Base-by-base conservation (phyloP, 2,797 vertebrate genomes). In the Odontamblyopus rebecca region DNA sequence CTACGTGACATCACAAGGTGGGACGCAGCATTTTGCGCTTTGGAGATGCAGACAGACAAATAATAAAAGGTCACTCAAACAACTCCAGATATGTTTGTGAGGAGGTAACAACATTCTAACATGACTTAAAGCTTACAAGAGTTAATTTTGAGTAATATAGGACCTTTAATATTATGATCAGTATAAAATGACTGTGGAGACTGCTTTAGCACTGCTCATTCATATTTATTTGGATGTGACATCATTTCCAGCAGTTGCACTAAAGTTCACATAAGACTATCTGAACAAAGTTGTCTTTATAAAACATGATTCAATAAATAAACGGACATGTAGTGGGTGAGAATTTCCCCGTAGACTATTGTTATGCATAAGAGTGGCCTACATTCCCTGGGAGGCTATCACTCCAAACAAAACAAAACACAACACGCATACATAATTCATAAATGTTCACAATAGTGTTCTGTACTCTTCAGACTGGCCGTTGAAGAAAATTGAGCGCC, bases 331-430 rank as follows among this genome's bases (percentile, higher is more conserved):
- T 87, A 82, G 73, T 64, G 19, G 81, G 77, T 85, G 90, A 91
- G 89, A 88, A 84, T 82, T 61, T 63, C 87, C 86, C 77, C 35
- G 76, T 82, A 85, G 78, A 85, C 91, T 67, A 91, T 92, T 92
- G 92, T 92, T 91, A 90, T 91, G 90, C 88, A 88, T 85, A 90
- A 90, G 78, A 50, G 83, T 93, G 92, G 87, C 92, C 91, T 90
- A 91, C 90, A 92, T 93, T 91, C 88, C 83, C 88, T 59, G 68
- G 72, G 85, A 85, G 86, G 87, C 89, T 76, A 84, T 80, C 76
- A 82, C 86, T 86, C 84, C 85, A 81, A 66, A 80, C 63, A 69
- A 70, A 16, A 64, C 62, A 64, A 13, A 44, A 68, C 80, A 64
- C 62, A 48, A 26, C 26, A 68, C 80, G 76, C 91, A 91, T 91